Percentiles rank a stretch among this genome's conserved stretches.
Evolutionary conservation across 2,113 vertebrate genomes (phyloP).

Genomic region (Piaya cayana): DNA sequence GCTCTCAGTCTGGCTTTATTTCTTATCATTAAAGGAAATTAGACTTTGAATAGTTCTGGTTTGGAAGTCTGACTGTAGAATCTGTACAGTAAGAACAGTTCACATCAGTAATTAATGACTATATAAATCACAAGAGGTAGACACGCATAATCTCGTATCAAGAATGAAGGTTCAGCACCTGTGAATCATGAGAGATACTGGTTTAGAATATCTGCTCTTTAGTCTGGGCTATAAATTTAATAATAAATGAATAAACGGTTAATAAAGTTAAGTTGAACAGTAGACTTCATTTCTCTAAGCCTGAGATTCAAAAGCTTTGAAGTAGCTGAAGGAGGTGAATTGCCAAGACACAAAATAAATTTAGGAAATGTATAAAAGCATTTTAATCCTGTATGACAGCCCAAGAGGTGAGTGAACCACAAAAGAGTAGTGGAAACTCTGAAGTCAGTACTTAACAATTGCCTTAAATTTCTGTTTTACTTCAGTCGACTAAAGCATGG

Average conservation of each 20-base stretch:
- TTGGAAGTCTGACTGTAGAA: constrained; percentile 9
- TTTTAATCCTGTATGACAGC: background rate
- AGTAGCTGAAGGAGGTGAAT: background rate
- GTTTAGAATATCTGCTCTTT: background rate
- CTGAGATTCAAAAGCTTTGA: background rate
- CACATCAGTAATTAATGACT: background rate
- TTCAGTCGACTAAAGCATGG: background rate
- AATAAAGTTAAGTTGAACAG: background rate
- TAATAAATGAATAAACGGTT: background rate
- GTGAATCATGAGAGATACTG: background rate
- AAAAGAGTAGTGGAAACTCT: background rate
- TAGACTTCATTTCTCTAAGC: background rate
- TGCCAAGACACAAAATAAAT: background rate
- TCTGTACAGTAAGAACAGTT: background rate
- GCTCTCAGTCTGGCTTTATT: background rate
- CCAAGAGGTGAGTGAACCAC: background rate
- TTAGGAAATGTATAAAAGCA: background rate
- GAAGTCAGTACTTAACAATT: background rate
- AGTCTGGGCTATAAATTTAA: background rate
- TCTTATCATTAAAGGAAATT: background rate
- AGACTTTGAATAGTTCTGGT: background rate
- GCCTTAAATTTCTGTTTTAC: background rate
- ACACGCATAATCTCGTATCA: background rate
- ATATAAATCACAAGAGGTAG: background rate
- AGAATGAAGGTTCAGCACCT: background rate